Base-by-base conservation (phyloP, 2,888 invertebrate species). In the Mesochorus sp. region DNA sequence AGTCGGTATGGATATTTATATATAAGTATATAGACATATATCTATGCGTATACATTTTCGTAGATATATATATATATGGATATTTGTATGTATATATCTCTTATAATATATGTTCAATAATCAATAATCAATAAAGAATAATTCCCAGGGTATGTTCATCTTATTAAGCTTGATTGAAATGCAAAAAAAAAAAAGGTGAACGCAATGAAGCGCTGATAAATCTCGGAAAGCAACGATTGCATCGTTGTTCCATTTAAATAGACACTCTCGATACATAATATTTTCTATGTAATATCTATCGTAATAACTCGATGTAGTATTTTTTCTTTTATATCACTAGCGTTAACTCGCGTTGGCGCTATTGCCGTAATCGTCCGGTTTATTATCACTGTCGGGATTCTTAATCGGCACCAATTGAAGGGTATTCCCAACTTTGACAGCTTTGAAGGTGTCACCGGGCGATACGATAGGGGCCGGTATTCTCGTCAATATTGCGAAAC, bases 341-440 rank as follows among this genome's bases (percentile, higher is more conserved):
- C 55, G 74, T 71, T 79, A 79, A 79, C 78, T 79, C 28, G 47
- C 75, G 42, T 66, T 39, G 5, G 24, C 72, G 34, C 14, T 42
- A 31, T 79, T 66, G 53, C 39, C 70, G 12, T 55, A 37, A 47
- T 34, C 47, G 8, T 68, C 68, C 14, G 8, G 24, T 31, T 57
- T 59, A 28, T 47, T 5, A 21, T 31, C 28, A 26, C n/a, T 61
- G 6, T 37, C 49, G 26, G 47, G 10, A 70, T 72, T 77, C 51
- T 83, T 81, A 10, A 87, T 80, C 28, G 83, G 86, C 51, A 88
- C 85, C 53, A 88, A 82, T 68, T 86, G 86, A 24, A 88, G 79
- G 12, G 85, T 85, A 70, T 88, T 84, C n/a, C 88, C 88, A 51
- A 86, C 83, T 84, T 87, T 85, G 21, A 88, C 81, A 34, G 87